phyloP scores from a whole-genome alignment of 2,797 vertebrate species.

The Parauchenoglanis punctatus region DNA sequence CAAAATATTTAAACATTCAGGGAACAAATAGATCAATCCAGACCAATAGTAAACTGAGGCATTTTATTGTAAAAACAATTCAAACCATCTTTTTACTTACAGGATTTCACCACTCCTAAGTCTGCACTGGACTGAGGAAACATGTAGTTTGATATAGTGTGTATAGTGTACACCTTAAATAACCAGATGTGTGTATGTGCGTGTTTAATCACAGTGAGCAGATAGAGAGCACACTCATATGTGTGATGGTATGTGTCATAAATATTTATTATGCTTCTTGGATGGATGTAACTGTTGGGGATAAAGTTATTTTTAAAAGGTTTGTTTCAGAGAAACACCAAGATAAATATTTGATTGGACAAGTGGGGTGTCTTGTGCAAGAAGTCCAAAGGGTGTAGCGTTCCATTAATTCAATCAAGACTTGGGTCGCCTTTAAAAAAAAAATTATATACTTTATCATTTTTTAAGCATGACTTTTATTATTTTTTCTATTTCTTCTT shows the following conservation, averaged over 20 bases:
- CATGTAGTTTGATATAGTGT: not conserved
- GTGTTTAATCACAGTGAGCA: not conserved
- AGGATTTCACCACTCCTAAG: not conserved
- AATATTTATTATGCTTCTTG: not conserved
- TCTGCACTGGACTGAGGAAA: conserved; percentile 17
- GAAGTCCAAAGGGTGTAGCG: not conserved
- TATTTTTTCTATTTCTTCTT: not conserved
- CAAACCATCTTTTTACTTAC: not conserved
- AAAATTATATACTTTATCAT: not conserved
- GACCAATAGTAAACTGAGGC: not conserved
- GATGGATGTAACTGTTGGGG: not conserved
- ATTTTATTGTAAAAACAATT: not conserved
- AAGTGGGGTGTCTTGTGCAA: not conserved
- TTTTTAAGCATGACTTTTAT: not conserved
- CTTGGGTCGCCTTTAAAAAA: not conserved
- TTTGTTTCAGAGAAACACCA: conserved; percentile 5
- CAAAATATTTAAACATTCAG: not conserved
- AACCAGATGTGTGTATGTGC: not conserved
- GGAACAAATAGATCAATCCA: not conserved
- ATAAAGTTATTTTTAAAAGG: not conserved
- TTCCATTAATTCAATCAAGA: not conserved
- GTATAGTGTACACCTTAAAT: conserved; percentile 1
- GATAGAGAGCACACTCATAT: not conserved
- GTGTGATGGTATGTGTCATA: conserved; percentile 16
- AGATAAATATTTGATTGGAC: conserved; percentile 10